Conservation (phyloP, 2,797 vertebrate genomes). For the Sebastes reedi region DNA sequence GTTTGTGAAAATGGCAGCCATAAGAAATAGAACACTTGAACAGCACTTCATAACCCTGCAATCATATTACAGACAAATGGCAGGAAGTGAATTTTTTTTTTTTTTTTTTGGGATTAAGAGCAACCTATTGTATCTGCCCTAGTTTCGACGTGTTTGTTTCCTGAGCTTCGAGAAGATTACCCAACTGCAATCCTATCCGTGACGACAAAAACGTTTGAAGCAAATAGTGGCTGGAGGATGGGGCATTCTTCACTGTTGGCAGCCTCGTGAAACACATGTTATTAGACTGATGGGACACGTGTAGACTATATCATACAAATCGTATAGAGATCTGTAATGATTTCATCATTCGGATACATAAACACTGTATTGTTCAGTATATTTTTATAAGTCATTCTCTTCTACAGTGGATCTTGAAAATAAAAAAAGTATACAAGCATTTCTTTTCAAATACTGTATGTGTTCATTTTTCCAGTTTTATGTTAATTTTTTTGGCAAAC, state of each 20-base stretch:
- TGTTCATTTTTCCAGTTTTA: neutral
- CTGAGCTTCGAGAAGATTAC: neutral
- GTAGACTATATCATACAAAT: neutral
- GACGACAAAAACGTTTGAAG: neutral
- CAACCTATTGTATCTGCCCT: neutral
- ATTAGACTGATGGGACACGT: neutral
- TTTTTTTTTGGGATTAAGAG: neutral
- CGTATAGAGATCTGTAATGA: neutral
- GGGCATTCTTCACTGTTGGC: neutral
- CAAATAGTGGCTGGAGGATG: neutral
- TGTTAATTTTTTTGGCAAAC: neutral
- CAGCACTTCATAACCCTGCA: neutral
- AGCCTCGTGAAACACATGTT: neutral
- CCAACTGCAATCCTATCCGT: neutral
- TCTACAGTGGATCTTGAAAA: neutral
- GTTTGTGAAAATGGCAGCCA: slow-evolving; percentile 11
- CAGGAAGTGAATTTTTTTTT: neutral
- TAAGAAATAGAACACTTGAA: neutral
- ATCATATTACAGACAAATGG: neutral
- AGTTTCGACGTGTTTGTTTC: slow-evolving; percentile 1
- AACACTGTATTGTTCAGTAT: neutral
- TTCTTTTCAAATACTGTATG: neutral
- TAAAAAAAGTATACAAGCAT: neutral
- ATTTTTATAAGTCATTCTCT: neutral
- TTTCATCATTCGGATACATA: neutral